phyloP scores from a whole-genome alignment of 2,797 vertebrate species.

The Intellagama lesueurii region DNA sequence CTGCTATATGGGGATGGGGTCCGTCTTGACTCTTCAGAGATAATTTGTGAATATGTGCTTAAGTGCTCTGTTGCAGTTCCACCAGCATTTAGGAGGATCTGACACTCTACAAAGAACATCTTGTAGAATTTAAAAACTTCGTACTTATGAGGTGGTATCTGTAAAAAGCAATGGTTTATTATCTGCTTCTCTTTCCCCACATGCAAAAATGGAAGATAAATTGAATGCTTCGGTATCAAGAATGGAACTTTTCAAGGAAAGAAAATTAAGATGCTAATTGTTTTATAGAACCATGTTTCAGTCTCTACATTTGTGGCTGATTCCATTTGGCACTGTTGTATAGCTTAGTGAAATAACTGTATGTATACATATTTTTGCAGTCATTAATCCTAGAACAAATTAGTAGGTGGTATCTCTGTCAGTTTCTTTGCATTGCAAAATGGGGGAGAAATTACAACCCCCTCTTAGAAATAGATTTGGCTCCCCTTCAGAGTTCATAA shows the following conservation, averaged over 20 bases:
- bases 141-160: neutral
- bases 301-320: constrained; percentile 19
- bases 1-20: neutral
- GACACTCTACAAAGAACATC: neutral
- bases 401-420: neutral
- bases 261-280: constrained; percentile 16
- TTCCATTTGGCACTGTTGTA: constrained; percentile 46
- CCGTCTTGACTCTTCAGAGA: neutral
- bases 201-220: constrained; percentile 38
- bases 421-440: neutral
- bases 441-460: rapidly evolving
- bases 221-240: constrained; percentile 20
- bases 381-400: constrained; percentile 27
- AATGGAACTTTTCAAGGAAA: constrained; percentile 4
- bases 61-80: neutral
- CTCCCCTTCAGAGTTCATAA: constrained; percentile 56
- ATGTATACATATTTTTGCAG: constrained; percentile 10
- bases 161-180: constrained; percentile 1
- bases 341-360: neutral
- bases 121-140: neutral
- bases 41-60: neutral
- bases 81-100: neutral
- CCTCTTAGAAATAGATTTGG: neutral
- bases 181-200: constrained; percentile 24
- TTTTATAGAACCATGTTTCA: constrained; percentile 40